These are phyloP conservation scores for Orbicella faveolata DNA, from an alignment of 64 coral and sea anemone species.

Conservation along the genomic window DNA sequence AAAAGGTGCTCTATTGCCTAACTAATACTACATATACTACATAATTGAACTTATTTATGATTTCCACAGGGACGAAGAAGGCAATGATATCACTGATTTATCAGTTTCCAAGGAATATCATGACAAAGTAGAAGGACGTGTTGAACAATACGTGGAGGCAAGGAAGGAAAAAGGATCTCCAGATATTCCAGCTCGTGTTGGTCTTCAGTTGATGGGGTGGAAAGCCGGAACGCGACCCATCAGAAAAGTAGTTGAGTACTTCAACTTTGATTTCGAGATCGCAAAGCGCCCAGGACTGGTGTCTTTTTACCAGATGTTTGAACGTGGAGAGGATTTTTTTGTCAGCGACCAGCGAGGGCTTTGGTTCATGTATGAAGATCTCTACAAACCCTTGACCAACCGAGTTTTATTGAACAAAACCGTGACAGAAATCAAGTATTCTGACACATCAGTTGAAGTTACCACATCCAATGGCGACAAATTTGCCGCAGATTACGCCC, in stretches of 20 bases:
- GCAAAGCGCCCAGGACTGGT: neutral
- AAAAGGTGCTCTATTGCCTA: no score
- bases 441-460: constrained; percentile 13
- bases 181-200: constrained; percentile 62
- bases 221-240: constrained; percentile 5
- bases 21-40: no score
- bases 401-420: constrained; percentile 57
- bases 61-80: neutral
- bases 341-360: constrained; percentile 49
- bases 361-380: constrained; percentile 33
- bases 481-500: constrained; percentile 57
- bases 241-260: constrained; percentile 39
- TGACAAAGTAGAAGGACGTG: neutral
- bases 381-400: constrained; percentile 31
- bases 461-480: constrained; percentile 43
- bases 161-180: neutral
- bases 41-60: neutral
- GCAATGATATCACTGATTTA: neutral
- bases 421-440: constrained; percentile 34
- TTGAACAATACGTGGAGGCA: neutral
- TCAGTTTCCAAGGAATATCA: neutral
- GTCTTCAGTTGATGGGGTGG: constrained; percentile 48
- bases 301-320: neutral
- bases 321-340: constrained; percentile 11
- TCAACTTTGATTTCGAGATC: constrained; percentile 59